phyloP scores from a whole-genome alignment of 2,797 vertebrate genomes.

The Diglossa cyanea region DNA sequence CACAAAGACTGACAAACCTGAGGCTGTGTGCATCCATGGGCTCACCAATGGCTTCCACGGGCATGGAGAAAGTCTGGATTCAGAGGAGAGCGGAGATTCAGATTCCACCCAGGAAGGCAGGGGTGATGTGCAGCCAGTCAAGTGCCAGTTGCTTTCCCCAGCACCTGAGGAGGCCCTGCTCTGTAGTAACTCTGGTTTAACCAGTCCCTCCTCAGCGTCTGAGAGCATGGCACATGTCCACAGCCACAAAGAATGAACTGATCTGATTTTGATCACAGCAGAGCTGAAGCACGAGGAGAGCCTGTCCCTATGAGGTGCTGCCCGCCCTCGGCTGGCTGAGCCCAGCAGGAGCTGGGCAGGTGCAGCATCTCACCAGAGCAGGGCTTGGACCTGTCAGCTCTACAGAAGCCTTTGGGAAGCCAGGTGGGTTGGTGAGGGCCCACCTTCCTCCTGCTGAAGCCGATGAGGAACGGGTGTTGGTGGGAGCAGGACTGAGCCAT shows the following conservation, averaged over 20 bases:
- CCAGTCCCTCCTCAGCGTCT: conserved; percentile 48
- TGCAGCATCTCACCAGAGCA: neutral
- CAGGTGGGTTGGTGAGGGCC: neutral
- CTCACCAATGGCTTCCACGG: conserved; percentile 86
- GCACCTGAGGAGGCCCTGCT: conserved; percentile 75
- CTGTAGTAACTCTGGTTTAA: conserved; percentile 39
- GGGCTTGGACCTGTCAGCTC: neutral
- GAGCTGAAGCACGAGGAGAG: neutral
- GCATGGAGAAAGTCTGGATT: conserved; percentile 67
- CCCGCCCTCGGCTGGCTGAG: accelerated
- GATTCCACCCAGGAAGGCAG: conserved; percentile 66
- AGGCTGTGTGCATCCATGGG: conserved; percentile 50
- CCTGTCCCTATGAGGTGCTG: neutral
- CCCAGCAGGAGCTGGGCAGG: neutral
- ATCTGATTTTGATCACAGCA: neutral
- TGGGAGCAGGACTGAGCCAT: neutral
- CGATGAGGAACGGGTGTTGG: neutral
- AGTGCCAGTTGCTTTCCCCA: conserved; percentile 51
- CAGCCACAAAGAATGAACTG: conserved; percentile 55
- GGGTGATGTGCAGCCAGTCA: conserved; percentile 45
- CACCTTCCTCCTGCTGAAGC: accelerated
- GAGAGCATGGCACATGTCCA: conserved; percentile 77
- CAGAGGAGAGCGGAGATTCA: conserved; percentile 69
- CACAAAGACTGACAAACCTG: conserved; percentile 14
- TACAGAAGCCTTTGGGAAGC: neutral